These are phyloP conservation scores for Laticauda colubrina DNA, from an alignment of 2,113 vertebrate genomes.

Conservation along the genomic window DNA sequence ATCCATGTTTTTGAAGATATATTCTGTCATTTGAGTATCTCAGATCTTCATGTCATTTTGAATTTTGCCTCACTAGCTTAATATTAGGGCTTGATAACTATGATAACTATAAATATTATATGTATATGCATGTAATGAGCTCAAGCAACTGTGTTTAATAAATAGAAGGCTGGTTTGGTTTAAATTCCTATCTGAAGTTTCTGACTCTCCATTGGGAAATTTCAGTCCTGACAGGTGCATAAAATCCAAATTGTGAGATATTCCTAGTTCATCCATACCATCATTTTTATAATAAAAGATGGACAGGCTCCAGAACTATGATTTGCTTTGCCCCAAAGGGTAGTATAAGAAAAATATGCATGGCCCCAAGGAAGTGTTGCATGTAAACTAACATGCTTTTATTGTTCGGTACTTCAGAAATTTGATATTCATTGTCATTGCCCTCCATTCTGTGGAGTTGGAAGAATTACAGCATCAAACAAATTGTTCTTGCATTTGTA, in stretches of 20 bases:
- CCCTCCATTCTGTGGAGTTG: too few species aligned
- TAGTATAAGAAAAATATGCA: not conserved
- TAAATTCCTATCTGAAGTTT: not conserved
- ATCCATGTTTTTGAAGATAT: not conserved
- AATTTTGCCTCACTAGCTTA: not conserved
- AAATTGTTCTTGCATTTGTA: not conserved
- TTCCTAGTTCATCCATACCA: not conserved
- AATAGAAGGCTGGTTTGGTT: not conserved
- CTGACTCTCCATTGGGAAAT: not conserved
- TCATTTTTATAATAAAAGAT: not conserved
- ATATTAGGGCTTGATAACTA: not conserved
- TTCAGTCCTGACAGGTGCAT: not conserved
- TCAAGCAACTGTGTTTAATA: not conserved
- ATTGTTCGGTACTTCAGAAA: not conserved
- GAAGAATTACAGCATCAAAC: not conserved
- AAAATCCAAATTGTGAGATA: not conserved
- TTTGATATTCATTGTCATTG: not conserved
- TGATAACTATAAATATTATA: not conserved
- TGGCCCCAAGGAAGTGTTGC: not conserved
- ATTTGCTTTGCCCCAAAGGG: not conserved
- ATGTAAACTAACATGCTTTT: not conserved
- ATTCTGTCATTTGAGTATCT: not conserved
- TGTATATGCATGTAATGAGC: not conserved
- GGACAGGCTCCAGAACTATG: not conserved
- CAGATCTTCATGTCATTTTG: not conserved